Evolutionary conservation across 2,888 invertebrate species (phyloP).

Genomic region (Cotesia congregata): DNA sequence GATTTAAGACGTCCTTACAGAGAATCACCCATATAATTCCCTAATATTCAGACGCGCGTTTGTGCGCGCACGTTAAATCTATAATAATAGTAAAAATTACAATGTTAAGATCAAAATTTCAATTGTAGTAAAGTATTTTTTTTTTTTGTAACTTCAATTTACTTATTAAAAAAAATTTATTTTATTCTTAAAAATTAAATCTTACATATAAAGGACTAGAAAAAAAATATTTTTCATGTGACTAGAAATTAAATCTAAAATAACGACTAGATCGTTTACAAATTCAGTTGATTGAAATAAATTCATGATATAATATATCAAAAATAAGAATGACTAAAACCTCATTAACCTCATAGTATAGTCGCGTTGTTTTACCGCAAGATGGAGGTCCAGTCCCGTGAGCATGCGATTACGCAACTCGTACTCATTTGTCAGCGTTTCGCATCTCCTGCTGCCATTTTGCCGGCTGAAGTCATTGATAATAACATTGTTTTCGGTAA

Average conservation of each 20-base stretch:
- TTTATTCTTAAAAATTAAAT: neutral
- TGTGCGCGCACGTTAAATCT: too few relatives aligned
- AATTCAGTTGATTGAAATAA: slow-evolving; percentile 10
- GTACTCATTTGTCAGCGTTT: slow-evolving; percentile 47
- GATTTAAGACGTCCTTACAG: too few relatives aligned
- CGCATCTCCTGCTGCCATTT: slow-evolving; percentile 23
- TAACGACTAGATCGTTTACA: slow-evolving; percentile 30
- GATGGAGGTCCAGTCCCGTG: slow-evolving; percentile 62
- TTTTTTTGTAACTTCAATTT: too few relatives aligned
- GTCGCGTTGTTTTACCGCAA: slow-evolving; percentile 64
- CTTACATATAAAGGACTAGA: slow-evolving; percentile 17
- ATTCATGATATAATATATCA: neutral
- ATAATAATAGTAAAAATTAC: too few relatives aligned
- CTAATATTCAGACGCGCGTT: too few relatives aligned
- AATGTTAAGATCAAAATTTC: too few relatives aligned
- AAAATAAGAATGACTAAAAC: slow-evolving; percentile 46
- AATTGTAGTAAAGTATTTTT: too few relatives aligned
- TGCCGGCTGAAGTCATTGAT: neutral
- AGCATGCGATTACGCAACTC: slow-evolving; percentile 62
- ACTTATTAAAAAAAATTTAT: neutral
- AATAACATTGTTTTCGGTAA: neutral
- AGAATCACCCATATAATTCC: too few relatives aligned
- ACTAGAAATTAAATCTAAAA: slow-evolving; percentile 22
- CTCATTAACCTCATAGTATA: slow-evolving; percentile 64
- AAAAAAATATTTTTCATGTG: neutral